Evolutionary conservation across 1,140 invertebrate species (phyloP).

Genomic region (Eriocheir sinensis): DNA sequence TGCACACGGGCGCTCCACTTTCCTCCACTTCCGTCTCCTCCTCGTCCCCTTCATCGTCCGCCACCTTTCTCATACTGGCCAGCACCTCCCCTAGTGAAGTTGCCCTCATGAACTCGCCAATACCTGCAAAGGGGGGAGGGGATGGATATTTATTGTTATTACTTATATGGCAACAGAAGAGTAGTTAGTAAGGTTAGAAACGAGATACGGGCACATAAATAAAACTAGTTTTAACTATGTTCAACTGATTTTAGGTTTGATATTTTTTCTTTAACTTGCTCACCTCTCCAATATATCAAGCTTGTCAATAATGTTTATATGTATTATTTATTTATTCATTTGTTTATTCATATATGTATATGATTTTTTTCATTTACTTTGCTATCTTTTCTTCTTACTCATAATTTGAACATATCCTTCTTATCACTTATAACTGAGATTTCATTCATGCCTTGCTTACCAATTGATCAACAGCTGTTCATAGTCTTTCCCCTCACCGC

Average conservation of each 20-base stretch:
- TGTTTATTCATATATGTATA: neutral
- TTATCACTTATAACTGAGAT: too few relatives aligned
- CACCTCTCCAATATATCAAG: too few relatives aligned
- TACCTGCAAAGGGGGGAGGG: constrained; percentile 27
- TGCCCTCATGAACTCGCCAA: constrained; percentile 62
- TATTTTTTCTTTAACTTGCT: neutral
- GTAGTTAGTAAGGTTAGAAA: too few relatives aligned
- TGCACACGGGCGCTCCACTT: neutral
- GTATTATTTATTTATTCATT: neutral
- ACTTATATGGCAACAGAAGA: too few relatives aligned
- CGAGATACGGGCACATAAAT: too few relatives aligned
- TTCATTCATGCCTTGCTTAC: too few relatives aligned
- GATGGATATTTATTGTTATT: neutral
- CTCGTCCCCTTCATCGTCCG: neutral
- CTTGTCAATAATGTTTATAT: neutral
- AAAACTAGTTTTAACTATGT: too few relatives aligned
- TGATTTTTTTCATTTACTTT: neutral
- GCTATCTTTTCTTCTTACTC: neutral
- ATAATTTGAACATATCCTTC: too few relatives aligned
- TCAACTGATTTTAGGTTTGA: too few relatives aligned
- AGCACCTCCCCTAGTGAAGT: constrained; percentile 50
- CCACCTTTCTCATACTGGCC: neutral
- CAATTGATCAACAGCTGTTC: neutral
- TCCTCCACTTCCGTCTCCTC: neutral
- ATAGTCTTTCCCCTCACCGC: neutral